Conservation (phyloP, 2,113 vertebrate genomes). For the Rhea pennata region DNA sequence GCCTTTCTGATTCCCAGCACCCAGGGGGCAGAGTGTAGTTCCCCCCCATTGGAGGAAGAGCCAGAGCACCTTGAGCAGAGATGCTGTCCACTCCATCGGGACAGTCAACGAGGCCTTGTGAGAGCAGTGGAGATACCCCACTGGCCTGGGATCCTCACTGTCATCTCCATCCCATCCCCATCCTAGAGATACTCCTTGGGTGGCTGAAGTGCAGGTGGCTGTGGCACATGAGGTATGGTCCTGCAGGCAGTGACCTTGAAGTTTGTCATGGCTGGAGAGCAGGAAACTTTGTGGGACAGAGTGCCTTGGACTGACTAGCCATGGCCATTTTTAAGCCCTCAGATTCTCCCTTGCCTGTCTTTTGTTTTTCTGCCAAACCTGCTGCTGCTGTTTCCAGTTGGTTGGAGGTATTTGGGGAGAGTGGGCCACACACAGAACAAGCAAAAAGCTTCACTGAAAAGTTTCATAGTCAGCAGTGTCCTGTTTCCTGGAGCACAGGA, state of each 20-base stretch:
- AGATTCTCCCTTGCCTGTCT: not conserved
- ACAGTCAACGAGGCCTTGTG: accelerated
- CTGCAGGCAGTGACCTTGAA: not conserved
- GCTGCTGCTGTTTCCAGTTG: not conserved
- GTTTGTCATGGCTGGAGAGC: not conserved
- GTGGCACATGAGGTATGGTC: not conserved
- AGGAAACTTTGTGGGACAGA: too few species aligned
- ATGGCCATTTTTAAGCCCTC: not conserved
- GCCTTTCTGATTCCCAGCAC: not conserved
- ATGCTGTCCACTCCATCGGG: accelerated
- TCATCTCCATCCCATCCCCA: not conserved
- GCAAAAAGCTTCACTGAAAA: not conserved
- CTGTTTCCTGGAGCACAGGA: not conserved
- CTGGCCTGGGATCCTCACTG: not conserved
- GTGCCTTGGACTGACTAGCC: not conserved
- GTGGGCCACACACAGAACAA: not conserved
- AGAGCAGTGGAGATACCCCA: not conserved
- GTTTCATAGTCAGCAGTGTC: not conserved
- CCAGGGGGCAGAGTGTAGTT: not conserved
- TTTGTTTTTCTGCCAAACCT: not conserved
- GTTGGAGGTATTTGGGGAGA: not conserved
- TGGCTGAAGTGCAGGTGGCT: not conserved
- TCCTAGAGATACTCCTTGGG: not conserved
- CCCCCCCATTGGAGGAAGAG: not conserved
- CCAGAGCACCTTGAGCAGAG: not conserved